A percentile compares a stretch with the other conserved stretches of the same genome.
phyloP scores from a whole-genome alignment of 2,797 vertebrate species.

The Uromys caudimaculatus region DNA sequence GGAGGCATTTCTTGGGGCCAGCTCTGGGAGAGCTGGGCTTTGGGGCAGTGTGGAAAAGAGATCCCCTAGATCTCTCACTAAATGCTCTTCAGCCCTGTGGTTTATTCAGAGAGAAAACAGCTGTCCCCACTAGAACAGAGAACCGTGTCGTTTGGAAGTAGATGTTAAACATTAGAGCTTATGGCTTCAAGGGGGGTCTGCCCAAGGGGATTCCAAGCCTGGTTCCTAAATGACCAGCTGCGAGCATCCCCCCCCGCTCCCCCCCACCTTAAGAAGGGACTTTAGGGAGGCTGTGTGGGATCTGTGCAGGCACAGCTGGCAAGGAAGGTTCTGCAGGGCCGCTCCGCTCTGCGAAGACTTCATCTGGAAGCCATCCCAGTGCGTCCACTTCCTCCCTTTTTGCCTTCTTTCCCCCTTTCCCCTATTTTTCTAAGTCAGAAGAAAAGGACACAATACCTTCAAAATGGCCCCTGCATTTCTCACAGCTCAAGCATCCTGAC shows the following conservation, averaged over 20 bases:
- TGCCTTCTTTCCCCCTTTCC: background rate
- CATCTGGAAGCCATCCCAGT: background rate
- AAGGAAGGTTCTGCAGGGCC: background rate
- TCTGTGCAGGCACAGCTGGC: background rate
- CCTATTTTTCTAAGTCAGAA: background rate
- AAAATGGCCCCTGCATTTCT: background rate
- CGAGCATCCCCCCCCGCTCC: constrained; percentile 30
- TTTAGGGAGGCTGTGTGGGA: background rate
- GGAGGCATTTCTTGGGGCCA: background rate
- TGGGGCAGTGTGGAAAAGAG: background rate
- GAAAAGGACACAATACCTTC: constrained; percentile 10
- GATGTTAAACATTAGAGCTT: constrained; percentile 65
- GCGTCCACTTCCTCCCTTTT: no score
- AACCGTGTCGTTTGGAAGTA: constrained; percentile 49
- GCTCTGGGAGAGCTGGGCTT: background rate
- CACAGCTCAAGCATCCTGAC: background rate
- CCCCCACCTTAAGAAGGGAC: constrained; percentile 19
- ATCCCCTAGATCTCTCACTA: background rate
- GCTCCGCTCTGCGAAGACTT: background rate
- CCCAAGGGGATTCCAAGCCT: constrained; percentile 22
- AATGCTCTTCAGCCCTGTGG: background rate
- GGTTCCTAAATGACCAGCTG: constrained; percentile 45
- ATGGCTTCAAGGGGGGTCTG: constrained; percentile 59
- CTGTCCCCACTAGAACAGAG: background rate
- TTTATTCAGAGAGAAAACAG: constrained; percentile 59